These are phyloP conservation scores for Nerophis ophidion DNA, from an alignment of 2,113 vertebrate genomes.

Conservation along the genomic window DNA sequence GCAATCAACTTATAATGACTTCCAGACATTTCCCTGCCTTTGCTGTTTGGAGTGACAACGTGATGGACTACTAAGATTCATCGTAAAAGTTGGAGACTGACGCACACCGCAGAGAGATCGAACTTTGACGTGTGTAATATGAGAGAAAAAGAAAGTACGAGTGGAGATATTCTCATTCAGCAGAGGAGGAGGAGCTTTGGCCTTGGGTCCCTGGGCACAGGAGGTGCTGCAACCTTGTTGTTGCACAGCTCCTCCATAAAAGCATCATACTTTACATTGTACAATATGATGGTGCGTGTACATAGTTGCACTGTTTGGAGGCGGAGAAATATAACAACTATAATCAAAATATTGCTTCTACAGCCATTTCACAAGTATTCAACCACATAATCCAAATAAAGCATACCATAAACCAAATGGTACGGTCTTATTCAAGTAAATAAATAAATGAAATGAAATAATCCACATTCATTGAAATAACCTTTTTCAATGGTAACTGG, in stretches of 20 bases:
- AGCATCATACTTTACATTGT: not conserved
- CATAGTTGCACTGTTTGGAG: not conserved
- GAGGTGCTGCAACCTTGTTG: slow-evolving; percentile 69
- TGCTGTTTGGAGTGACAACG: slow-evolving; percentile 13
- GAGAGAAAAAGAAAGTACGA: slow-evolving; percentile 41
- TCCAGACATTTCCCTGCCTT: slow-evolving; percentile 51
- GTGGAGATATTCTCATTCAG: slow-evolving; percentile 41
- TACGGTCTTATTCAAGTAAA: too few relatives aligned
- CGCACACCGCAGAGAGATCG: slow-evolving; percentile 11
- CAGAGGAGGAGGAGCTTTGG: slow-evolving; percentile 71
- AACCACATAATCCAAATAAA: not conserved
- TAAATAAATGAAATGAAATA: too few relatives aligned
- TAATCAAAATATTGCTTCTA: not conserved
- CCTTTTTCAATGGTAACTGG: too few relatives aligned
- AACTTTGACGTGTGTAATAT: slow-evolving; percentile 25
- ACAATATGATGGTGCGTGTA: too few relatives aligned
- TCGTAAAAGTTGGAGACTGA: slow-evolving; percentile 19
- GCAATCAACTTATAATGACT: slow-evolving; percentile 59
- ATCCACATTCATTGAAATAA: too few relatives aligned
- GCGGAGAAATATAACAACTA: slow-evolving; percentile 4
- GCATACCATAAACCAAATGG: too few relatives aligned
- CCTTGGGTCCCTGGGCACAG: slow-evolving; percentile 86
- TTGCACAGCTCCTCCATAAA: not conserved
- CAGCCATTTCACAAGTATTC: not conserved
- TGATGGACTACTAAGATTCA: slow-evolving; percentile 28